Conservation (phyloP, 1,140 invertebrate genomes). For the Scaptomyza hsui region DNA sequence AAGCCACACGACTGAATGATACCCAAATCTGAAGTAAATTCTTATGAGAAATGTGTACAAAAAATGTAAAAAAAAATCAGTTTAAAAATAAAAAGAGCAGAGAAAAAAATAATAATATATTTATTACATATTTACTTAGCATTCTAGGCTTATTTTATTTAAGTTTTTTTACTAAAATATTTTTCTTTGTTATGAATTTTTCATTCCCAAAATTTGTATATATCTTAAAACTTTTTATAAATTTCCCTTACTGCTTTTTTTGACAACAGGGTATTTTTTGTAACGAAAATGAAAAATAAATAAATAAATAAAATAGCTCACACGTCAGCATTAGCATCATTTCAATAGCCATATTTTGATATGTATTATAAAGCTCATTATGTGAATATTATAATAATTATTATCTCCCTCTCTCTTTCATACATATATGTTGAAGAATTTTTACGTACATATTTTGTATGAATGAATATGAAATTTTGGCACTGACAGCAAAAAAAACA, state of each 20-base stretch:
- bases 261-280: slow-evolving; percentile 5
- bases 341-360: slow-evolving; percentile 28
- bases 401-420: slow-evolving; percentile 13
- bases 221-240: too few relatives aligned
- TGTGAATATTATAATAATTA: slow-evolving; percentile 37
- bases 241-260: too few relatives aligned
- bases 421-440: slow-evolving; percentile 19
- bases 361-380: slow-evolving; percentile 26
- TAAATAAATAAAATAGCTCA: slow-evolving; percentile 20
- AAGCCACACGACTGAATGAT: not conserved
- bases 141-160: too few relatives aligned
- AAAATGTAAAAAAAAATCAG: too few relatives aligned
- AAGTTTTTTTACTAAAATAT: too few relatives aligned
- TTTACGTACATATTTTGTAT: slow-evolving; percentile 42
- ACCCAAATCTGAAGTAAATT: not conserved
- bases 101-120: too few relatives aligned
- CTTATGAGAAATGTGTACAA: too few relatives aligned
- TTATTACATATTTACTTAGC: too few relatives aligned
- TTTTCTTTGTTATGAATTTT: too few relatives aligned
- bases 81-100: too few relatives aligned
- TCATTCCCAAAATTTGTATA: too few relatives aligned
- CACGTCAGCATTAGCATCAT: slow-evolving; percentile 36
- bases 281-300: not conserved
- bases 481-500: slow-evolving; percentile 33
- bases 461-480: slow-evolving; percentile 65